These are phyloP conservation scores for Serilophus lunatus DNA, from an alignment of 2,113 vertebrate genomes.

Conservation along the genomic window DNA sequence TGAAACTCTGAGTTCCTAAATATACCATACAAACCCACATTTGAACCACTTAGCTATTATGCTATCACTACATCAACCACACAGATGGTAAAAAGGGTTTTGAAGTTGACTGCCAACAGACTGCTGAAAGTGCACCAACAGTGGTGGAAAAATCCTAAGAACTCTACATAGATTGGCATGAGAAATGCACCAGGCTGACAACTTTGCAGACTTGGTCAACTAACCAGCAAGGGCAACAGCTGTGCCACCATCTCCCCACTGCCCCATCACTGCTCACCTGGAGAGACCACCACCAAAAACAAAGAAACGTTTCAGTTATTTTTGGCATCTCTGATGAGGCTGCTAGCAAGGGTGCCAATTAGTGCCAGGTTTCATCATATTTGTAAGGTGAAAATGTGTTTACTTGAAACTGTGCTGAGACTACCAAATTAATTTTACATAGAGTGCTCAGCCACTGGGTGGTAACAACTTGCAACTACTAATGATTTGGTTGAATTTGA, in stretches of 20 bases:
- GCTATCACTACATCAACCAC: background rate
- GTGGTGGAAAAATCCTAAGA: background rate
- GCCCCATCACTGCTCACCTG: background rate
- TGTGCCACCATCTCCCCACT: background rate
- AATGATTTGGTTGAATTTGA: background rate
- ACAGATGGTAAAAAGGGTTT: slow-evolving; percentile 31
- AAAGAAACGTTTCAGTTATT: background rate
- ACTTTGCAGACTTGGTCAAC: background rate
- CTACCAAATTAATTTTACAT: background rate
- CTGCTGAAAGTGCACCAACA: background rate
- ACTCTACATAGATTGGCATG: background rate
- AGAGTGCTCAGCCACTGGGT: background rate
- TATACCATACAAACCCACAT: background rate
- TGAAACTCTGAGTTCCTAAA: slow-evolving; percentile 8
- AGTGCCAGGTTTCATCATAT: slow-evolving; percentile 21
- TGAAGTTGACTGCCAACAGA: background rate
- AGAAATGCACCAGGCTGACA: background rate
- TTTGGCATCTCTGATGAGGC: slow-evolving; percentile 9
- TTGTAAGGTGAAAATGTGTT: slow-evolving; percentile 30
- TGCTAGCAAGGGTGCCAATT: slow-evolving; percentile 43
- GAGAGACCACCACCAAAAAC: background rate
- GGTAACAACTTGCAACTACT: slow-evolving; percentile 31
- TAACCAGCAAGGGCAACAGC: background rate
- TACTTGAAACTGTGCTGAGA: background rate
- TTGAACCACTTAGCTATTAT: background rate